phyloP scores from a whole-genome alignment of 1,140 invertebrate genomes.

The Vollenhovia emeryi region DNA sequence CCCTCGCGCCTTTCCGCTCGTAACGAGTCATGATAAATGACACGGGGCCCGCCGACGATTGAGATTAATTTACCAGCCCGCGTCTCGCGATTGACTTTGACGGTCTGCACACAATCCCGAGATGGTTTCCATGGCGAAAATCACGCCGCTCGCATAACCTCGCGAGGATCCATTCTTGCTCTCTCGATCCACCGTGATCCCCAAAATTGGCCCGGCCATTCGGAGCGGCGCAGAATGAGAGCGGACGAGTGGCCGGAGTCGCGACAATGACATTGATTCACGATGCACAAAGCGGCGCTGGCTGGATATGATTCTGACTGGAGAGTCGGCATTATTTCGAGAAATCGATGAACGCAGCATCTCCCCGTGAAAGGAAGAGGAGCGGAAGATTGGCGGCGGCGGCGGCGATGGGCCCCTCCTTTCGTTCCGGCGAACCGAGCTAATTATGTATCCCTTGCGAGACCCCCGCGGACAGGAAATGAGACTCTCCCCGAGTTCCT shows the following conservation, averaged over 20 bases:
- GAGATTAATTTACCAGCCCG: conserved; percentile 78
- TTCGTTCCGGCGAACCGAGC: conserved; percentile 71
- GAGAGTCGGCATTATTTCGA: conserved; percentile 56
- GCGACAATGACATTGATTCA: neutral
- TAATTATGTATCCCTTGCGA: conserved; percentile 84
- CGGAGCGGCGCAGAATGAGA: neutral
- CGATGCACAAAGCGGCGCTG: neutral
- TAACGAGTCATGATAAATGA: conserved; percentile 81
- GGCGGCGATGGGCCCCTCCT: conserved; percentile 15
- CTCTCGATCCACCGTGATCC: neutral
- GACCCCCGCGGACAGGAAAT: conserved; percentile 85
- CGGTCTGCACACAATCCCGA: conserved; percentile 31
- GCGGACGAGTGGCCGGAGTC: neutral
- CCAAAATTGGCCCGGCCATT: neutral
- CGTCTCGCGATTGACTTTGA: conserved; percentile 61
- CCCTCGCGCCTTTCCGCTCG: conserved; percentile 71
- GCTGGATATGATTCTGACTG: neutral
- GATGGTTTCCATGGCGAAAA: neutral
- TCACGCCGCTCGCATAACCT: neutral
- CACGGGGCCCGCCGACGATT: conserved; percentile 71
- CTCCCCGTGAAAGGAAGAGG: neutral
- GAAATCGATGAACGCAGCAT: conserved; percentile 57
- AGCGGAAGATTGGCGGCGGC: conserved; percentile 43
- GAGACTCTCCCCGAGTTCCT: conserved; percentile 82
- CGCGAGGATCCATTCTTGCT: neutral